Base-by-base conservation (phyloP, 2,113 vertebrate species). In the Oncorhynchus keta region DNA sequence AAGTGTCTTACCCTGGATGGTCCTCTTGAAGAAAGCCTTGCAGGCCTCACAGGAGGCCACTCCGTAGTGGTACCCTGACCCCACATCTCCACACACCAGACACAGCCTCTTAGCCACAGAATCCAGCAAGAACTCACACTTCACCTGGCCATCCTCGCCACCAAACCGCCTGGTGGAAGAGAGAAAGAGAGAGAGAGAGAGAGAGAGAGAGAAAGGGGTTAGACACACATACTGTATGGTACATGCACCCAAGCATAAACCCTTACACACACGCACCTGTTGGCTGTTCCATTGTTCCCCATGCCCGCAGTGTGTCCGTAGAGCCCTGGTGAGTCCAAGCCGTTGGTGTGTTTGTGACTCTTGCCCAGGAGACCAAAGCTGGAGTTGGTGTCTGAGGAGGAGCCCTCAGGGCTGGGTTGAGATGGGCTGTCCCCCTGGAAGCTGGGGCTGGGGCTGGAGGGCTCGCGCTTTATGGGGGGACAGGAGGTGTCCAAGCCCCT, bases 381-480 rank as follows among this genome's bases (percentile, higher is more conserved):
- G 92, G 96, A 97, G 62, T 97, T 98, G 81, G 96, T 96, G 93
- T 98, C 97, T 0, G 97, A 99, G 20, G 97, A 98, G 72, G 97
- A 95, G 85, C 96, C 96, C 77, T 94, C 96, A 0, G 97, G 97
- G 81, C 97, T 99, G 92, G 95, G 97, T 85, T 97, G 97, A 83
- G 96, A 95, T 81, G 97, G 95, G 91, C 97, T 98, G 86, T 99
- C 96, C 81, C 96, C 95, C 94, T 96, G 93, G 74, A 96, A 99
- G 90, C 96, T 95, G 55, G 97, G 97, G 91, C 96, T 98, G 28
- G 95, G 97, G 91, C 97, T 99, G 76, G 95, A 95, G 77, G 97
- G 96, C 90, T 99, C 97, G 84, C 96, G 95, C 95, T 99, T 99
- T 94, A 99, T 97, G 82, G 96, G 96, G 48, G 96, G 89, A 90